A percentile compares a stretch with the other conserved stretches of the same genome.
phyloP scores from a whole-genome alignment of 2,113 vertebrate genomes.

The Tragelaphus imberbis region DNA sequence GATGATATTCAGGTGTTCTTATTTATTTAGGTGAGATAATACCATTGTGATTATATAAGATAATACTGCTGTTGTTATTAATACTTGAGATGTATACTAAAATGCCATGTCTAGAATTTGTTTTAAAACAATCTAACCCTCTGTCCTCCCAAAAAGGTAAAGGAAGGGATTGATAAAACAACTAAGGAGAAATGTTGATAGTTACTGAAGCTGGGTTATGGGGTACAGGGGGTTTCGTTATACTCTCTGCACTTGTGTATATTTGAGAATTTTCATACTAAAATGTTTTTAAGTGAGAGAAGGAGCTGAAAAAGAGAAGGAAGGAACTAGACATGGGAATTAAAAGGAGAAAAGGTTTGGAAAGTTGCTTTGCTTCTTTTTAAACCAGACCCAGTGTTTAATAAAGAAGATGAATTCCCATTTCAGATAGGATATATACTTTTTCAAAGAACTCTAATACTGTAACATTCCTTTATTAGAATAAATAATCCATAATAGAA shows the following conservation, averaged over 20 bases:
- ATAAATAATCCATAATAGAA: slow-evolving; percentile 32
- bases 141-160: background rate
- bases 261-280: slow-evolving; percentile 28
- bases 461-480: slow-evolving; percentile 20
- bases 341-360: slow-evolving; percentile 8
- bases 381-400: slow-evolving; percentile 23
- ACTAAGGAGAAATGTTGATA: background rate
- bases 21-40: slow-evolving; percentile 6
- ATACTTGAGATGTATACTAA: slow-evolving; percentile 11
- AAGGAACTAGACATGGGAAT: background rate
- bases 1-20: background rate
- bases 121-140: slow-evolving; percentile 2
- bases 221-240: background rate
- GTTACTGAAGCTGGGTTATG: background rate
- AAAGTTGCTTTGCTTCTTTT: slow-evolving; percentile 46
- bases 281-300: slow-evolving; percentile 8
- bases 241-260: background rate
- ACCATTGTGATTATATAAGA: background rate
- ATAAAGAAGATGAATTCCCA: slow-evolving; percentile 36
- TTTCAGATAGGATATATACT: slow-evolving; percentile 32
- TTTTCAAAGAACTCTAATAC: slow-evolving; percentile 20
- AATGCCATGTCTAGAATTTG: slow-evolving; percentile 19
- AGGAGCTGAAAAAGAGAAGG: background rate
- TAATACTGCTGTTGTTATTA: background rate
- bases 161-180: background rate